Evolutionary conservation across 2,888 invertebrate genomes (phyloP).

Genomic region (Ochlodes sylvanus): DNA sequence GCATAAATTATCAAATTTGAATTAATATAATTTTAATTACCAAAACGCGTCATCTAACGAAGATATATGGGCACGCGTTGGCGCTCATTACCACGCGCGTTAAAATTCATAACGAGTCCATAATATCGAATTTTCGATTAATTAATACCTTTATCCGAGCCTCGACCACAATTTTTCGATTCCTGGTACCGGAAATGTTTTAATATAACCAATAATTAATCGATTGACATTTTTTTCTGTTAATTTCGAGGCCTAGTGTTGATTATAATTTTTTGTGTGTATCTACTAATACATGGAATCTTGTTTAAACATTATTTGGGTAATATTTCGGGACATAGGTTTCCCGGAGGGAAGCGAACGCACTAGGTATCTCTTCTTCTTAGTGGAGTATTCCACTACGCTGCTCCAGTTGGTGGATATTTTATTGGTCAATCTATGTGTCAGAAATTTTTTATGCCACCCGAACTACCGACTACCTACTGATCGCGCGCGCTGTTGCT

Average conservation of each 20-base stretch:
- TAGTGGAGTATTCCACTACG: too few relatives aligned
- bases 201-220: conserved; percentile 37
- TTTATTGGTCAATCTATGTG: too few relatives aligned
- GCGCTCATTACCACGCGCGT: conserved; percentile 69
- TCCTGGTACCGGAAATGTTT: conserved; percentile 33
- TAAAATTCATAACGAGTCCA: conserved; percentile 78
- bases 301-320: too few relatives aligned
- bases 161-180: conserved; percentile 24
- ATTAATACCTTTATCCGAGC: conserved; percentile 67
- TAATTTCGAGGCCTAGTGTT: not conserved
- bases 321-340: too few relatives aligned
- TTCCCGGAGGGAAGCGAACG: too few relatives aligned
- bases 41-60: conserved; percentile 68
- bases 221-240: conserved; percentile 30
- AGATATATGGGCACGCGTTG: conserved; percentile 70
- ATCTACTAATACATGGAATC: too few relatives aligned
- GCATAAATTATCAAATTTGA: not conserved
- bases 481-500: too few relatives aligned
- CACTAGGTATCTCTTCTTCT: too few relatives aligned
- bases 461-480: too few relatives aligned
- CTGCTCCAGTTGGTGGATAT: too few relatives aligned
- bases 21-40: conserved; percentile 56
- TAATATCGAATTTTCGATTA: conserved; percentile 71
- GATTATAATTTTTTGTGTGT: not conserved
- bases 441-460: too few relatives aligned